Conservation (phyloP, 1,140 invertebrate species). For the Araneus ventricosus region DNA sequence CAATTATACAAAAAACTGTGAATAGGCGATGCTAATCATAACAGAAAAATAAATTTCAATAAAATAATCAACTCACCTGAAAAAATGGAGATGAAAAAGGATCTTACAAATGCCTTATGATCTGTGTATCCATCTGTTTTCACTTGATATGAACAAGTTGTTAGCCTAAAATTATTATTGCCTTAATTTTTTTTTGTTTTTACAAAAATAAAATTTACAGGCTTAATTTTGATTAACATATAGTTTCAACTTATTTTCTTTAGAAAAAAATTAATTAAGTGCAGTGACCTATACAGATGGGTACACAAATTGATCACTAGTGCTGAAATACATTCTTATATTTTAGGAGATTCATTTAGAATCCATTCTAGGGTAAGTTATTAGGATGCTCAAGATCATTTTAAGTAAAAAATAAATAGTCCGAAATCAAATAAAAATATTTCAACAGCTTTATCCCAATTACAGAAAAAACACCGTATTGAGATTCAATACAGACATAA, state of each 20-base stretch:
- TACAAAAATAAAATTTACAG: slow-evolving; percentile 14
- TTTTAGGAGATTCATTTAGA: neutral
- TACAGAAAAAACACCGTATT: too few species aligned
- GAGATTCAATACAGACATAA: too few species aligned
- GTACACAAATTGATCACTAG: slow-evolving; percentile 52
- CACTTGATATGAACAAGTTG: slow-evolving; percentile 50
- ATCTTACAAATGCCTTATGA: slow-evolving; percentile 48
- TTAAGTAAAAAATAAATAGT: too few species aligned
- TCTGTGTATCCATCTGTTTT: slow-evolving; percentile 70
- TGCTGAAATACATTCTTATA: slow-evolving; percentile 44
- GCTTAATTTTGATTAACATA: neutral
- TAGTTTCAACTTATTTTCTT: neutral
- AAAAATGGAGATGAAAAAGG: slow-evolving; percentile 25
- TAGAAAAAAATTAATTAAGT: neutral
- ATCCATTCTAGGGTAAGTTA: neutral
- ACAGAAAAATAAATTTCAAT: neutral
- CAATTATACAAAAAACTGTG: too few species aligned
- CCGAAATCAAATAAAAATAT: too few species aligned
- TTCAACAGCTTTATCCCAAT: too few species aligned
- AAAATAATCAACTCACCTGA: slow-evolving; percentile 47
- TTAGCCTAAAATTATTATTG: slow-evolving; percentile 65
- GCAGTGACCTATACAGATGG: slow-evolving; percentile 65
- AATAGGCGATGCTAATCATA: too few species aligned
- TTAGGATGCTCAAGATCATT: too few species aligned
- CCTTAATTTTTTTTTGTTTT: slow-evolving; percentile 33